Conservation (phyloP, 2,113 vertebrate genomes). For the Cebus imitator region DNA sequence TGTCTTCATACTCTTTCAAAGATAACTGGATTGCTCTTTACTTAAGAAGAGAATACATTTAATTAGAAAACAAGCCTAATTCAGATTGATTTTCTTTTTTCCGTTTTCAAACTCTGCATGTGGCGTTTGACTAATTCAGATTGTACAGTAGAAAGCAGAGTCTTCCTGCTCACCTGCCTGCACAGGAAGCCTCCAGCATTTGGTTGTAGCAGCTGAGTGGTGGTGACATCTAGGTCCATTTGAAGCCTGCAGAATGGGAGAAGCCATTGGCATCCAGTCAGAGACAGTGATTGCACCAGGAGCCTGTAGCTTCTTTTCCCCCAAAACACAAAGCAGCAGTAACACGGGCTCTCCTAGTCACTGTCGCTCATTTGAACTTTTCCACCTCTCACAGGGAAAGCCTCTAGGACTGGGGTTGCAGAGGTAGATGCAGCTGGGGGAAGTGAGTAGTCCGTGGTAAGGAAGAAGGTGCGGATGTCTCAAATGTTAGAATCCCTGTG, state of each 20-base stretch:
- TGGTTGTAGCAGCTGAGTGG: constrained; percentile 82
- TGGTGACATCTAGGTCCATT: constrained; percentile 84
- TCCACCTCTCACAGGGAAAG: background rate
- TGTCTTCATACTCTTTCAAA: background rate
- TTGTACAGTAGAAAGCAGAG: background rate
- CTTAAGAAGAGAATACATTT: background rate
- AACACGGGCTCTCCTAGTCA: fast-evolving
- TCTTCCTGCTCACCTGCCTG: constrained; percentile 83
- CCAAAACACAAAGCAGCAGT: no score
- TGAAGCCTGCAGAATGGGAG: constrained; percentile 79
- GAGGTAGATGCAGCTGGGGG: background rate
- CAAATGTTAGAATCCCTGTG: fast-evolving
- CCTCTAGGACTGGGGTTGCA: background rate
- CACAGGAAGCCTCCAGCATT: constrained; percentile 84
- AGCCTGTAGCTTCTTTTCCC: background rate
- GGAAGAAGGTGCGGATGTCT: background rate
- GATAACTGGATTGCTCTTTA: background rate
- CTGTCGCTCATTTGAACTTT: background rate
- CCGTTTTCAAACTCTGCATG: no score
- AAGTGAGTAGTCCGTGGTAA: background rate
- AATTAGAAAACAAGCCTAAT: background rate
- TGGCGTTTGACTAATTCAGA: background rate
- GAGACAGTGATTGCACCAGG: fast-evolving
- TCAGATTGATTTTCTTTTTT: background rate
- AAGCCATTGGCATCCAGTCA: background rate